Percentiles rank a stretch among this genome's conserved stretches.
phyloP scores from a whole-genome alignment of 2,113 vertebrate species.

The Anhinga anhinga region DNA sequence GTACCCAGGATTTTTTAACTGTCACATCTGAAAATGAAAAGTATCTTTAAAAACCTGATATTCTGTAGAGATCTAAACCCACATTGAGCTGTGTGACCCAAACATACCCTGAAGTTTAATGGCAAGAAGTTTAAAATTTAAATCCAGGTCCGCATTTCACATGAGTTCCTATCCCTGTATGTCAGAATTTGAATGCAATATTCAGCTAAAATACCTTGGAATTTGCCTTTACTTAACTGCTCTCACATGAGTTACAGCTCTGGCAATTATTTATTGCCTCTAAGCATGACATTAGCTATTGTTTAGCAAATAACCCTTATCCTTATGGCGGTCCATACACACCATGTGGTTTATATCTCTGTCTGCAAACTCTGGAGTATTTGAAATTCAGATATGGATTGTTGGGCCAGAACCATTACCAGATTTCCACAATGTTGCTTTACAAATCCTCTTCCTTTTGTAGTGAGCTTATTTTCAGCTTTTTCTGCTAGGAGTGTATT shows the following conservation, averaged over 20 bases:
- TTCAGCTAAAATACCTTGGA: slow-evolving; percentile 17
- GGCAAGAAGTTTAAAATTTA: slow-evolving; percentile 19
- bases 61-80: slow-evolving; percentile 51
- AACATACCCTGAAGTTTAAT: slow-evolving; percentile 26
- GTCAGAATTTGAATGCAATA: slow-evolving; percentile 38
- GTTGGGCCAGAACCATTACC: neutral
- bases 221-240: slow-evolving; percentile 18
- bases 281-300: neutral
- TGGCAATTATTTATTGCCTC: slow-evolving; percentile 24
- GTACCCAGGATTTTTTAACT: slow-evolving; percentile 49
- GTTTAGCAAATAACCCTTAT: neutral
- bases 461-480: neutral
- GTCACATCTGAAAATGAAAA: slow-evolving; percentile 59
- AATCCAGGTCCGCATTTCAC: slow-evolving; percentile 30
- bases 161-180: slow-evolving; percentile 41
- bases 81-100: slow-evolving; percentile 17
- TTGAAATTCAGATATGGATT: neutral
- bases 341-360: neutral
- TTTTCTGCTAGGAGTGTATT: neutral
- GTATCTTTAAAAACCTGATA: slow-evolving; percentile 54
- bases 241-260: neutral
- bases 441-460: neutral
- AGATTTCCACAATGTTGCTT: neutral
- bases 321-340: neutral
- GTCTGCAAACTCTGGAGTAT: neutral